Evolutionary conservation across 2,113 vertebrate species (phyloP).

Genomic region (Sphyrna mokarran): DNA sequence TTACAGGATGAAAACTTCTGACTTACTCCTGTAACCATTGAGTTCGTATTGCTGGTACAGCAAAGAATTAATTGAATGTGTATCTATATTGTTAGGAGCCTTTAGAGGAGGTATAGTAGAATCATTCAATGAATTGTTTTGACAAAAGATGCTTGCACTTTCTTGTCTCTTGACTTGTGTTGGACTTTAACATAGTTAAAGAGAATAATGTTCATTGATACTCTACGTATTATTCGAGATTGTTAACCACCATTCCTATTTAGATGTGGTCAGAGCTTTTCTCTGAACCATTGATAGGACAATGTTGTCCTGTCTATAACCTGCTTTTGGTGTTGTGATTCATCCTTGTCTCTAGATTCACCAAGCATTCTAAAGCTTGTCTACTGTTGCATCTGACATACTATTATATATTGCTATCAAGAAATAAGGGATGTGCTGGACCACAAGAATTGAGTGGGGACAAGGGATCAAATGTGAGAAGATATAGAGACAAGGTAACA

Average conservation of each 20-base stretch:
- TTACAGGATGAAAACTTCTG: not conserved
- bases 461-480: no score
- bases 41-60: not conserved
- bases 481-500: no score
- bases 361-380: not conserved
- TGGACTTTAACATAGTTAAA: not conserved
- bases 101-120: not conserved
- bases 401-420: not conserved
- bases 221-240: not conserved
- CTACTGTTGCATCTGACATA: not conserved
- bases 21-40: not conserved
- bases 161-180: not conserved
- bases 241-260: not conserved
- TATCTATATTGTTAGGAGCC: not conserved
- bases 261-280: not conserved
- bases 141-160: not conserved
- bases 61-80: not conserved
- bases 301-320: not conserved
- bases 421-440: not conserved
- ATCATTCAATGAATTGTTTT: not conserved
- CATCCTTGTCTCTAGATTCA: not conserved
- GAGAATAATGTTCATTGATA: not conserved
- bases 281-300: not conserved
- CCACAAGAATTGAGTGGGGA: not conserved
- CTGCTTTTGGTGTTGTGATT: not conserved